Evolutionary conservation across 2,888 invertebrate species (phyloP).

Genomic region (Brachyptera risi): DNA sequence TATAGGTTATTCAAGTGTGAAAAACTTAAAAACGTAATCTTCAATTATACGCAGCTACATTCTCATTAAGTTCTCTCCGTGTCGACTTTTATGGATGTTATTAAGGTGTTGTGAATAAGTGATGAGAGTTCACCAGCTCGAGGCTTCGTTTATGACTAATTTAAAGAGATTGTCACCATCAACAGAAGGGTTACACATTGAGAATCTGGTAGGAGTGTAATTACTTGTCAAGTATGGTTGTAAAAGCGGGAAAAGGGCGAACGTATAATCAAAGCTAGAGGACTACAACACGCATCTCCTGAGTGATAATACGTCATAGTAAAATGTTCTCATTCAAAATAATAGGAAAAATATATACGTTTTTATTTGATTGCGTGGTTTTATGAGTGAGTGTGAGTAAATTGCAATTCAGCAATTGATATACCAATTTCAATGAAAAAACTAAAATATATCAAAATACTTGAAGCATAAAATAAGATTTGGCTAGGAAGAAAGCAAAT

Average conservation of each 20-base stretch:
- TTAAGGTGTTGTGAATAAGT: conserved; percentile 1
- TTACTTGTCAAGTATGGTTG: neutral
- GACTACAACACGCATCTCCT: neutral
- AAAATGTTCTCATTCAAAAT: too few species aligned
- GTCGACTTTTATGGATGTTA: conserved; percentile 11
- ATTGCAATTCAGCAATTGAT: too few species aligned
- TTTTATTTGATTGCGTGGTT: too few species aligned
- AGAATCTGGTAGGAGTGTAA: neutral
- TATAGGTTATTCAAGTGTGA: neutral
- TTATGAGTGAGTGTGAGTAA: too few species aligned
- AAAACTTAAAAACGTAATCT: conserved; percentile 13
- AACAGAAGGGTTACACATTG: conserved; percentile 1
- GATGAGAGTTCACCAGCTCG: conserved; percentile 16
- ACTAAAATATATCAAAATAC: too few species aligned
- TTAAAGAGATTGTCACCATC: conserved; percentile 20
- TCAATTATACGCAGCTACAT: conserved; percentile 15
- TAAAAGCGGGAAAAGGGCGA: neutral
- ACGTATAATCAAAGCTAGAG: neutral
- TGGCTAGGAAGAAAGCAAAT: too few species aligned
- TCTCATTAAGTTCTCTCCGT: conserved; percentile 13
- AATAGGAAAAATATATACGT: too few species aligned
- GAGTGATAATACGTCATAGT: too few species aligned
- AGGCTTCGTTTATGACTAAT: conserved; percentile 18
- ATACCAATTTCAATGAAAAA: too few species aligned
- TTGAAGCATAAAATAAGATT: too few species aligned